These are phyloP conservation scores for Capitulum mitella DNA, from an alignment of 2,888 invertebrate species.

Conservation along the genomic window DNA sequence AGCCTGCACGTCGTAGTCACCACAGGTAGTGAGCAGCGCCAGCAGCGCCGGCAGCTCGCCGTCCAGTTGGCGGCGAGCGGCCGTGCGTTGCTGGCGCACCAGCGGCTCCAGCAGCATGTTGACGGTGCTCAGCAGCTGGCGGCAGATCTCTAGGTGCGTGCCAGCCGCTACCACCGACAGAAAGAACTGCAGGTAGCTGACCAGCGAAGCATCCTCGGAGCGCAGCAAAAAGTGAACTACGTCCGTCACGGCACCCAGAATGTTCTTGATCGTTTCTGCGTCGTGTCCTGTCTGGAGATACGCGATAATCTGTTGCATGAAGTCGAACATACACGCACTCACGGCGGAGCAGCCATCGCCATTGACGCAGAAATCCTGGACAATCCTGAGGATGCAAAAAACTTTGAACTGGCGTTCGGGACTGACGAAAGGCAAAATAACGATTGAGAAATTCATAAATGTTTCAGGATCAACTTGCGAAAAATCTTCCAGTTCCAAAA, in stretches of 20 bases:
- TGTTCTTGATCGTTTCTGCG: slow-evolving; percentile 46
- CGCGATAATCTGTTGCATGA: slow-evolving; percentile 42
- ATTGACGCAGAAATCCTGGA: background rate
- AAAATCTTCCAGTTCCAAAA: background rate
- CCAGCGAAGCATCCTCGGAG: slow-evolving; percentile 35
- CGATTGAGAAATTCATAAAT: background rate
- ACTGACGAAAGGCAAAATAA: background rate
- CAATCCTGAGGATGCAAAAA: background rate
- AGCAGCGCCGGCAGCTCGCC: slow-evolving; percentile 32
- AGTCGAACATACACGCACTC: background rate
- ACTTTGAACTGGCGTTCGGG: background rate
- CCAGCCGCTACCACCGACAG: background rate
- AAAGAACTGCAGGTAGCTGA: slow-evolving; percentile 39
- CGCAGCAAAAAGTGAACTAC: slow-evolving; percentile 40
- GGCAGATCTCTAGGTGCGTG: slow-evolving; percentile 30
- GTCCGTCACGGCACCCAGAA: slow-evolving; percentile 44
- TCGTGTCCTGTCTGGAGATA: slow-evolving; percentile 31
- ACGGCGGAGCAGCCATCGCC: background rate
- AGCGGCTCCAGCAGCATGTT: slow-evolving; percentile 44
- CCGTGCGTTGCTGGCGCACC: slow-evolving; percentile 45
- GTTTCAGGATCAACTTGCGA: background rate
- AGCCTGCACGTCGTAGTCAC: slow-evolving; percentile 35
- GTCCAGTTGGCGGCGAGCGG: slow-evolving; percentile 38
- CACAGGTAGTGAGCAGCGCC: slow-evolving; percentile 29
- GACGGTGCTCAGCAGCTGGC: slow-evolving; percentile 47